phyloP scores from a whole-genome alignment of 2,888 invertebrate genomes.

The Rapana venosa region DNA sequence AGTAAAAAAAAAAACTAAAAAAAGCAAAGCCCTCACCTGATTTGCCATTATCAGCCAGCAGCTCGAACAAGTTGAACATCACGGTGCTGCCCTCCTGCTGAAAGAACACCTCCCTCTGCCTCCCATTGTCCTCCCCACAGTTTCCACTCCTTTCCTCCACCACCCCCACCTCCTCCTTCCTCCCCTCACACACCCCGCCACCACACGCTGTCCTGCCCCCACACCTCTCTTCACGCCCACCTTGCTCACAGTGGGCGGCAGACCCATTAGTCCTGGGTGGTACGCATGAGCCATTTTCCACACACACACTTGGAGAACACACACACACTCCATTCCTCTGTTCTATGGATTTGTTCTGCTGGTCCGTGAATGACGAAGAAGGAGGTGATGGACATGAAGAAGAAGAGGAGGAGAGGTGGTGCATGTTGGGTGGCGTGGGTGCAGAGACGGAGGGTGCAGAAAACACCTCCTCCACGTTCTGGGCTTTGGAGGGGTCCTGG shows the following conservation, averaged over 20 bases:
- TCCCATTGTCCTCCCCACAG: not conserved
- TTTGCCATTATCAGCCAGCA: slow-evolving; percentile 18
- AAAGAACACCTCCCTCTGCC: slow-evolving; percentile 37
- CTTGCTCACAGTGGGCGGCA: no score
- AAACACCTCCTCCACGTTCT: slow-evolving; percentile 29
- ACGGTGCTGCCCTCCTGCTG: slow-evolving; percentile 28
- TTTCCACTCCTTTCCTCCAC: not conserved
- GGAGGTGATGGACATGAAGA: not conserved
- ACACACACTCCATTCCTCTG: not conserved
- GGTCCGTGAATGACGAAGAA: not conserved
- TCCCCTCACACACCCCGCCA: not conserved
- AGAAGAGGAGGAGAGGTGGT: not conserved
- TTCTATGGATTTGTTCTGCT: not conserved
- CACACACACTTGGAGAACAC: not conserved
- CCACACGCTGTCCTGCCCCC: not conserved
- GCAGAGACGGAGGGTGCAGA: not conserved
- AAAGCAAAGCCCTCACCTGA: slow-evolving; percentile 1
- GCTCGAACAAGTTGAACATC: slow-evolving; percentile 14
- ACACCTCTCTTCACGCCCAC: not conserved
- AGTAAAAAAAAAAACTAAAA: not conserved
- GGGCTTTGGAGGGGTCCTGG: slow-evolving; percentile 12
- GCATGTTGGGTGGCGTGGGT: not conserved
- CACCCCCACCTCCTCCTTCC: not conserved
- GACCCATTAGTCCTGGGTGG: not conserved
- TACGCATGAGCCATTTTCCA: not conserved